phyloP scores from a whole-genome alignment of 30 jellyfish, hydroid and myxozoan genomes.

The Cassiopea xamachana region DNA sequence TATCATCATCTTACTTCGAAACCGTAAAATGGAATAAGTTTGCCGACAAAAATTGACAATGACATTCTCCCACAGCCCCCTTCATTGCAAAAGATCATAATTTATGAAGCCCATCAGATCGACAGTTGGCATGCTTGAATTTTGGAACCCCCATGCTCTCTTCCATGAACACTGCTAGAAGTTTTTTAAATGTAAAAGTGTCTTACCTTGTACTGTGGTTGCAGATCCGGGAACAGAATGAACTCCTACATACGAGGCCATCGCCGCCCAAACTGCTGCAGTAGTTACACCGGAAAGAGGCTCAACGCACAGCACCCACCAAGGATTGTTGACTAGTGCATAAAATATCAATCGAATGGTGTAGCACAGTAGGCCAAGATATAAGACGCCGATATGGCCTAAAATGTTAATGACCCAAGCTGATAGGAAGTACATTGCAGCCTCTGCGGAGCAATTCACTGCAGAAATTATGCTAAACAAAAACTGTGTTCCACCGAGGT shows the following conservation, averaged over 20 bases:
- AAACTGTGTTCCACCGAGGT: constrained; percentile 93
- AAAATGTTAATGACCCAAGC: constrained; percentile 77
- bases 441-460: constrained; percentile 91
- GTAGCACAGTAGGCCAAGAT: constrained; percentile 87
- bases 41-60: too few relatives aligned
- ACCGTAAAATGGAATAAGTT: too few relatives aligned
- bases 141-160: too few relatives aligned
- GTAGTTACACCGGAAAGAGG: constrained; percentile 97
- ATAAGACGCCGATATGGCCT: constrained; percentile 87
- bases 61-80: too few relatives aligned
- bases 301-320: constrained; percentile 95
- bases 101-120: too few relatives aligned
- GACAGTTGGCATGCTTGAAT: too few relatives aligned
- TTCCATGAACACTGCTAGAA: too few relatives aligned
- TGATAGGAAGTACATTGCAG: constrained; percentile 78
- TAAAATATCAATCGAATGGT: constrained; percentile 79
- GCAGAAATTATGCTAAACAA: constrained; percentile 88
- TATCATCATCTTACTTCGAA: too few relatives aligned
- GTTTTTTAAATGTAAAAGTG: too few relatives aligned
- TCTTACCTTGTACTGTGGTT: constrained; percentile 89
- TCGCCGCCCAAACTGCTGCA: constrained; percentile 98
- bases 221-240: constrained; percentile 84
- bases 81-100: too few relatives aligned
- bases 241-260: constrained; percentile 95
- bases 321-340: constrained; percentile 88